These are phyloP conservation scores for Rhinichthys klamathensis DNA, from an alignment of 2,113 vertebrate genomes.

Conservation along the genomic window DNA sequence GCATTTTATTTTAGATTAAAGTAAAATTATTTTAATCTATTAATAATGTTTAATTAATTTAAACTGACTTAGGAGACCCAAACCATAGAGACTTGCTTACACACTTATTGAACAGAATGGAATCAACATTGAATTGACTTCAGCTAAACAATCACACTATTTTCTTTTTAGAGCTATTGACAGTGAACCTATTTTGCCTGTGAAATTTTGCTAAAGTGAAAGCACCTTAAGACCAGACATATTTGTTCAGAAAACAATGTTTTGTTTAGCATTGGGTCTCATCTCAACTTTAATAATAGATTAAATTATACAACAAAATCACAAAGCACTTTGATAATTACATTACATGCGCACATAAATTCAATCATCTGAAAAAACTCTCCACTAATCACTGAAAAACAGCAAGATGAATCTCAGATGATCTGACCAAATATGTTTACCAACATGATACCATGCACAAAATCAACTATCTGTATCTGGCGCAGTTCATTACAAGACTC, in stretches of 20 bases:
- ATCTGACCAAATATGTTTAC: not conserved
- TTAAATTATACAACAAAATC: not conserved
- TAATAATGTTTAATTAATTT: too few species aligned
- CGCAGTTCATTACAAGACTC: not conserved
- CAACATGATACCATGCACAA: not conserved
- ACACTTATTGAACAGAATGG: too few species aligned
- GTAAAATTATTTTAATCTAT: too few species aligned
- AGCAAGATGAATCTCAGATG: not conserved
- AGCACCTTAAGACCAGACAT: not conserved
- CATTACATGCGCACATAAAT: not conserved
- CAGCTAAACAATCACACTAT: too few species aligned
- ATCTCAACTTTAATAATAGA: not conserved
- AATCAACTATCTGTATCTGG: not conserved
- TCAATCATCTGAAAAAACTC: not conserved
- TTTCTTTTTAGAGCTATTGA: not conserved
- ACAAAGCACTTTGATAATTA: not conserved
- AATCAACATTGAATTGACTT: too few species aligned
- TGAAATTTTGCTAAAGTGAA: not conserved
- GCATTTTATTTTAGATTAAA: too few species aligned
- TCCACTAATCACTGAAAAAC: not conserved
- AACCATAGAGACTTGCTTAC: too few species aligned
- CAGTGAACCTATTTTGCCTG: not conserved
- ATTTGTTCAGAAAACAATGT: not conserved
- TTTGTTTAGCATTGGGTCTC: not conserved
- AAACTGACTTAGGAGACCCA: too few species aligned